Percentiles rank a stretch among this genome's conserved stretches.
These are phyloP conservation scores for Vimba vimba DNA, from an alignment of 2,113 vertebrate genomes.

Conservation along the genomic window DNA sequence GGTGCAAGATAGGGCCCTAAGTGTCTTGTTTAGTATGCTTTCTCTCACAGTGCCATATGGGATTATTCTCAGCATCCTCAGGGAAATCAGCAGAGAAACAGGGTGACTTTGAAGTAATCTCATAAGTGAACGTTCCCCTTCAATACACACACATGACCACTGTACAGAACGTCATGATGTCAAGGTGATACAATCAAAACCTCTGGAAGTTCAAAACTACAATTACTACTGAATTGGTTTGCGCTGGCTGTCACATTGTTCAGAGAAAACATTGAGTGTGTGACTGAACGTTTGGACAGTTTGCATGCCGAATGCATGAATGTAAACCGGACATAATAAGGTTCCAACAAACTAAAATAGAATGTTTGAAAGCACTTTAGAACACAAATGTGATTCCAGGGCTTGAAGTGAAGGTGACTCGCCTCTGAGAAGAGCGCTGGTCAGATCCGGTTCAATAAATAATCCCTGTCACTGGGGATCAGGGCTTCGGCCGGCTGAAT, in stretches of 20 bases:
- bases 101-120: background rate
- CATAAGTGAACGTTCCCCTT: background rate
- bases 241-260: too few species aligned
- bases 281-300: too few species aligned
- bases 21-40: background rate
- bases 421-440: background rate
- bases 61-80: background rate
- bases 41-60: constrained; percentile 50
- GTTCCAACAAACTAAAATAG: too few species aligned
- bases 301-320: too few species aligned
- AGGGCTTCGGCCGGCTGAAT: background rate
- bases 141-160: background rate
- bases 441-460: background rate
- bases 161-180: background rate
- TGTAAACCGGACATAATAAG: too few species aligned
- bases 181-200: background rate
- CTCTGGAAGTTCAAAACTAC: background rate
- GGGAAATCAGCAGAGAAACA: background rate
- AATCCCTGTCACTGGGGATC: constrained; percentile 24
- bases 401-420: background rate
- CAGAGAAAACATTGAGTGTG: too few species aligned
- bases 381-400: background rate
- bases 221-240: too few species aligned
- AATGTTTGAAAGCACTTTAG: background rate
- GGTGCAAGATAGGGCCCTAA: too few species aligned